Evolutionary conservation across 2,113 vertebrate species (phyloP), one percentile per base, ranked within the genome.

Genomic region (Callorhinus ursinus): DNA sequence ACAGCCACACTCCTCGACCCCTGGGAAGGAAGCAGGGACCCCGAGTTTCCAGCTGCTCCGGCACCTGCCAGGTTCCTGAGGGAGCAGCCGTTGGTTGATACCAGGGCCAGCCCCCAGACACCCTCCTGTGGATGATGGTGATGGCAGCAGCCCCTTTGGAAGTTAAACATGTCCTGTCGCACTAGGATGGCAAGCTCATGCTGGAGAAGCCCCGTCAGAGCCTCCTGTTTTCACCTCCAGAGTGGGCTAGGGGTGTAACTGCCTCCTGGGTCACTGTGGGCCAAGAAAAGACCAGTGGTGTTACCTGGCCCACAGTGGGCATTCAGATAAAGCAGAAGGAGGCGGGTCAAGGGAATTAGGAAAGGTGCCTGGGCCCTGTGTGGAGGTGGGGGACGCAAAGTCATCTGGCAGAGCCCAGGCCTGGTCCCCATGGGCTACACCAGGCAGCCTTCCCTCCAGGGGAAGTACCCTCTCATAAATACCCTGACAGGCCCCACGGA

Each of bases 81-180:
- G 13, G 22, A 67, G 26, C 42, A 15, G 16, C 55, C 19, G n/a
- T 28, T 33, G 22, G n/a, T 36, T 15, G 65, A 31, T 13, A 21
- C 36, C 3, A 8, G 39, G 39, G 61, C 51, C 63, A 24, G 63
- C 85, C 21, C 4, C 31, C 9, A 19, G 33, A 22, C 3, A 5
- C 51, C 46, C 22, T 5, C 19, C 46, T 14, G 10, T 1, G 24
- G 49, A 13, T 10, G 4, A 15, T 26, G 67, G 42, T 83, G 26
- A 16, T 0, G 5, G 33, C 0, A 6, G 39, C 42, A 69, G 84
- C 46, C 61, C 83, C 33, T 0, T 2, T 0, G 3, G 94, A 36
- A 51, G 51, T 26, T 31, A 10, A 59, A 26, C 8, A 36, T 8
- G 36, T 28, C 61, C 46, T 24, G 14, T 13, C 14, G 33, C 15